A percentile compares a stretch with the other conserved stretches of the same genome.
Conservation (phyloP, 2,797 vertebrate genomes). For the Schizopygopsis malacanthus region DNA sequence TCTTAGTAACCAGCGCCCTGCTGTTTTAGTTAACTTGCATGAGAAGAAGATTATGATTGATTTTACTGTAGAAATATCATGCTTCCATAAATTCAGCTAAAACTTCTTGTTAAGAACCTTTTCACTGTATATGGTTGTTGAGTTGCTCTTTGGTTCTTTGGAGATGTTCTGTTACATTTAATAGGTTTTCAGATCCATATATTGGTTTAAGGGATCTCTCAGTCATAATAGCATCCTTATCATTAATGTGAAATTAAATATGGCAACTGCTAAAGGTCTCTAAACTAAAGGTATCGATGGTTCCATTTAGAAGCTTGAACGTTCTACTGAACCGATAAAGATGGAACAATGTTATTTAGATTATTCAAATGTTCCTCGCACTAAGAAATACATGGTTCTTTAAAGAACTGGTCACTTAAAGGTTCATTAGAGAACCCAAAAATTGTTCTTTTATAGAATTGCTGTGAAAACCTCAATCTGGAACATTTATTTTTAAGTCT, state of each 20-base stretch:
- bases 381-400: background rate
- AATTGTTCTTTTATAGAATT: background rate
- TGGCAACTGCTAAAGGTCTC: background rate
- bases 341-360: background rate
- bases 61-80: background rate
- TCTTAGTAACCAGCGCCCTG: slow-evolving; percentile 55
- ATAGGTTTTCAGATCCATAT: background rate
- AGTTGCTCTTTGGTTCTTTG: background rate
- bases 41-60: background rate
- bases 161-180: background rate
- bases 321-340: background rate
- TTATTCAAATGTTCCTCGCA: background rate
- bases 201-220: background rate
- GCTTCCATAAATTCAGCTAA: background rate
- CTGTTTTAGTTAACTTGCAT: slow-evolving; percentile 24
- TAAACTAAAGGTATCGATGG: background rate
- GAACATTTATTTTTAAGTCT: background rate
- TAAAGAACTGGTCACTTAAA: background rate
- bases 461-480: background rate
- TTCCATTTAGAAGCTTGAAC: background rate
- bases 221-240: background rate
- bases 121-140: background rate
- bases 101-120: background rate
- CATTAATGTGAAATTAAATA: background rate
- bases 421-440: background rate